Evolutionary conservation across 2,113 vertebrate genomes (phyloP).

Genomic region (Brachypteracias leptosomus): DNA sequence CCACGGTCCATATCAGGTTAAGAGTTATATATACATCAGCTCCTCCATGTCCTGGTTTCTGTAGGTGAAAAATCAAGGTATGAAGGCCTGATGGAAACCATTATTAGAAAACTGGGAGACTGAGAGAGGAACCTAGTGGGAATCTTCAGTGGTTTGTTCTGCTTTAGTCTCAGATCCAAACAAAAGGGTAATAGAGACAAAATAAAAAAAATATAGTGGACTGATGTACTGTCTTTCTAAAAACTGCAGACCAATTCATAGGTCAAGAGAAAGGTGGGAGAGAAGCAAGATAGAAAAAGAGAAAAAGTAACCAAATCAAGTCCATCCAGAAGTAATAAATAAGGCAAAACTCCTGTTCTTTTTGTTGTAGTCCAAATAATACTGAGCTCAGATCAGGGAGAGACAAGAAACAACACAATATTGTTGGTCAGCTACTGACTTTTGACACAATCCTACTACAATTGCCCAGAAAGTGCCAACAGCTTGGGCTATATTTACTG

Average conservation of each 20-base stretch:
- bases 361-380: not conserved
- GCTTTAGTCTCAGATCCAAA: too few relatives aligned
- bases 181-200: too few relatives aligned
- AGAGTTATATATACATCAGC: not conserved
- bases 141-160: too few relatives aligned
- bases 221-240: too few relatives aligned
- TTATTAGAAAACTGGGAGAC: too few relatives aligned
- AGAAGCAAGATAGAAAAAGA: not conserved
- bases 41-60: not conserved
- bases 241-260: not conserved
- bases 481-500: not conserved
- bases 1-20: not conserved
- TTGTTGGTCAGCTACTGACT: too few relatives aligned
- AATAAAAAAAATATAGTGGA: too few relatives aligned
- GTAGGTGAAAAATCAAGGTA: too few relatives aligned
- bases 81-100: too few relatives aligned
- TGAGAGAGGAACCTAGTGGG: too few relatives aligned
- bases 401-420: not conserved
- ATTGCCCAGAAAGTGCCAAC: not conserved
- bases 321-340: not conserved
- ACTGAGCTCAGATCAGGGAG: not conserved
- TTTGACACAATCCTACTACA: not conserved
- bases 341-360: not conserved
- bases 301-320: not conserved
- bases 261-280: not conserved